Evolutionary conservation across 2,888 invertebrate genomes (phyloP), one percentile per base, ranked within the genome.

Genomic region (Xestia ashworthii): DNA sequence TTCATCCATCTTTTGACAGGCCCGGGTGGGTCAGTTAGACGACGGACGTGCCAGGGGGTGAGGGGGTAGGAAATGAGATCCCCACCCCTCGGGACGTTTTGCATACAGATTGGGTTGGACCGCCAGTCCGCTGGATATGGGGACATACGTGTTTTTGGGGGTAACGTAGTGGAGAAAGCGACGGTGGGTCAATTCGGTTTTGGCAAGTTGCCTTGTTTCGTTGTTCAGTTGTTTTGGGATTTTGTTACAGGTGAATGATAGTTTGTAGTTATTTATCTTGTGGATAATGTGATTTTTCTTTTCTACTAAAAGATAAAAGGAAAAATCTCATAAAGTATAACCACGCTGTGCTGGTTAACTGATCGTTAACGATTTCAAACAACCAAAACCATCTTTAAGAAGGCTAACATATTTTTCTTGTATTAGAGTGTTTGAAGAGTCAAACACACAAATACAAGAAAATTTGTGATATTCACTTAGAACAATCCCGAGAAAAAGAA

Each of bases 101-200:
- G 90, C 92, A 92, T 92, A 90, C 91, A 91, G 90, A 92, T 91
- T 90, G 88, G 86, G 87, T 85, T 79, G 86, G 78, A 82, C 80
- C 83, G 81, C 79, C 82, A 70, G 72, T 64, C 38, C 69, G 60
- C 72, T 41, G 80, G 84, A 85, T 88, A 89, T 76, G 82, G 75
- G 84, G 78, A 85, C 88, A 89, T 89, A 86, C 89, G 86, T 88
- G 88, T 85, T 86, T 83, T 82, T 85, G 75, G 77, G 71, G 65
- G 66, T 70, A 76, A 78, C 64, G 73, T 71, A 48, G 80, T 73
- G 71, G 32, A 70, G 62, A 64, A 68, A 71, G 25, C 68, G 44
- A 44, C 71, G 77, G 74, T 78, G 83, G 80, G 68, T 77, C 71
- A 76, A 74, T 75, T 79, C 55, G 53, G 68, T 76, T 77, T 83